Conservation (phyloP, 2,797 vertebrate genomes). For the Antrozous pallidus region DNA sequence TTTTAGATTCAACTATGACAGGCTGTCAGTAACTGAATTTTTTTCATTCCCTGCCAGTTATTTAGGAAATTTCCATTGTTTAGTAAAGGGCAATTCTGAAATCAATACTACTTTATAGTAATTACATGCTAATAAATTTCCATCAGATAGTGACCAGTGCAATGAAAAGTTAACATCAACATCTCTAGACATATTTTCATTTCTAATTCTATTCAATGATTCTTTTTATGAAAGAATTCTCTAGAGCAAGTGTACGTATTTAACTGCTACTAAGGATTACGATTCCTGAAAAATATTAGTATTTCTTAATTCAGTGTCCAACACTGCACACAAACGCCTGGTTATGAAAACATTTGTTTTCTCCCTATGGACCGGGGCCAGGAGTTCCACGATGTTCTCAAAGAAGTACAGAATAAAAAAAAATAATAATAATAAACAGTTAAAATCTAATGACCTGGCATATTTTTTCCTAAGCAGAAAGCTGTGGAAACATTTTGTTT, state of each 20-base stretch:
- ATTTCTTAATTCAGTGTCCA: conserved; percentile 32
- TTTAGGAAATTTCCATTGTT: conserved; percentile 69
- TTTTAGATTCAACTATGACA: conserved; percentile 76
- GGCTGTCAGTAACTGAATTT: conserved; percentile 67
- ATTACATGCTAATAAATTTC: conserved; percentile 43
- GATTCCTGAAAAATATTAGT: neutral
- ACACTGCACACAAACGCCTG: neutral
- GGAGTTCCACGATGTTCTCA: neutral
- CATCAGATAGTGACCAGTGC: neutral
- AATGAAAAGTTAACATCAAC: conserved; percentile 21
- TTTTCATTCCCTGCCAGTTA: conserved; percentile 69
- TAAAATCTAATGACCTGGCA: neutral
- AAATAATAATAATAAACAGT: neutral
- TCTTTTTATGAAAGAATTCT: neutral
- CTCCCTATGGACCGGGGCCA: neutral
- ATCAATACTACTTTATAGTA: conserved; percentile 54
- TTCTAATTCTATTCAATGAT: neutral
- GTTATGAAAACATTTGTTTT: neutral
- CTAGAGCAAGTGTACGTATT: neutral
- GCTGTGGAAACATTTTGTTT: neutral
- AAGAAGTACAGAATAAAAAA: neutral
- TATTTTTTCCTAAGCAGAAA: conserved; percentile 21
- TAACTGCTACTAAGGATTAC: conserved; percentile 31
- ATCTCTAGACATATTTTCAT: conserved; percentile 15
- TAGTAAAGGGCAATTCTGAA: conserved; percentile 58